Evolutionary conservation across 2,888 invertebrate species (phyloP), one percentile per base, ranked within the genome.

Genomic region (Amphimallon solstitiale): DNA sequence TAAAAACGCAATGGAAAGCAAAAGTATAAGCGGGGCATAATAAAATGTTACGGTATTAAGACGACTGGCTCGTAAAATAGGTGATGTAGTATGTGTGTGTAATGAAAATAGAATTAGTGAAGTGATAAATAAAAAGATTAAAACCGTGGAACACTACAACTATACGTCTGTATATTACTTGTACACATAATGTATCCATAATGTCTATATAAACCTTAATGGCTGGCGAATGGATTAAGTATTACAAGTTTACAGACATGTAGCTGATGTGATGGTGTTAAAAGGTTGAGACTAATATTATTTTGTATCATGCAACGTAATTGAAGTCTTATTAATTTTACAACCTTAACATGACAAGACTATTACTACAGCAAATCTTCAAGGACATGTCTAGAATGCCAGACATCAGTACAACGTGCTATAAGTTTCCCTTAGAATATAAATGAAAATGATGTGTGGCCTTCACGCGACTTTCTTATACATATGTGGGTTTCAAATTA

Each of bases 101-200:
- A 56, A 43, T 40, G 43, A 56, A 56, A 56, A 56, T 56, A 56
- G 23, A 23, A 29, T 56, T 56, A 56, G 37, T 37, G 40, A 56
- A 56, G 43, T 43, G 56, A 56, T 43, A 56, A 56, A 56, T 56
- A 56, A 43, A 56, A 56, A 29, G 40, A 29, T 56, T 56, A 56
- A 23, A 21, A 43, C 14, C 14, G 23, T 43, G 29, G n/a, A 29
- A 9, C 9, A 29, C 29, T 7, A 29, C 29, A 29, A 5, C 5
- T 29, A 5, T 29, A 29, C 29, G 9, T 29, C 6, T 5, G 29
- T 40, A 14, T 12, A 43, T 19, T 45, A 15, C 15, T 4, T 12
- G 15, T 43, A 7, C 15, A 43, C 3, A 43, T 43, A 29, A 40
- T 29, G 10, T 56, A 23, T 29, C 5, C 29, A 29, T 29, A 56